Base-by-base conservation (phyloP, 2,888 invertebrate species). In the Callinectes sapidus region DNA sequence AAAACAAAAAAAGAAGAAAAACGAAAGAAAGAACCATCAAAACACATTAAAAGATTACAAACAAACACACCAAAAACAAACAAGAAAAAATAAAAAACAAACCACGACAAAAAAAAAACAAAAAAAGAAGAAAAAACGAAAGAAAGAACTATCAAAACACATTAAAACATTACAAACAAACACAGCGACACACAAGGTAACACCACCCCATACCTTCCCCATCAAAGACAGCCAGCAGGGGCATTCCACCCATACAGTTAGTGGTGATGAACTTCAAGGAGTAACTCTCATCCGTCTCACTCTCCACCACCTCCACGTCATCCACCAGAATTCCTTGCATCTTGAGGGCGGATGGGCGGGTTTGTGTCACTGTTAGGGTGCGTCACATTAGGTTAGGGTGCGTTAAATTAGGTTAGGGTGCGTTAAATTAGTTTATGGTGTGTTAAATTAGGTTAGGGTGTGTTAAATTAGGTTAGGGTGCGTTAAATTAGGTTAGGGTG, bases 301-400 rank as follows among this genome's bases (percentile, higher is more conserved):
- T 39, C 39, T 39, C 35, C 32, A 16, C 32, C 48, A 90, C 92
- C 23, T 48, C 54, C 18, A 92, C 77, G n/a, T 92, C 87, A 14
- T 39, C 13, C 1, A 92, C 48, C 66, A 92, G 71, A 54, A 92
- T 87, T 0, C 87, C 87, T 8, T 39, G n/a, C 14, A 61, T 66
- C 14, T 71, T 54, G 32, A 92, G 87, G 48, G 92, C 92, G 1
- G 90, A 92, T 18, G 92, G 92, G 13, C 90, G 42, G n/a, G 87
- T 86, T 54, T 87, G 90, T 35, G 18, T 18, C 81, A 92, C 92
- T 92, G 92, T 32, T 14, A 42, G 39, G 55, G 14, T 55, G 66
- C n/a, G 2, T 28, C 10, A 90, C 32, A 10, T 89, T 28, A n/a
- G 32, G 13, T n/a, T 48, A 28, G 55, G 77, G 23, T 23, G 61